These are phyloP conservation scores for Clunio marinus DNA, from an alignment of 2,888 invertebrate species.

Conservation along the genomic window DNA sequence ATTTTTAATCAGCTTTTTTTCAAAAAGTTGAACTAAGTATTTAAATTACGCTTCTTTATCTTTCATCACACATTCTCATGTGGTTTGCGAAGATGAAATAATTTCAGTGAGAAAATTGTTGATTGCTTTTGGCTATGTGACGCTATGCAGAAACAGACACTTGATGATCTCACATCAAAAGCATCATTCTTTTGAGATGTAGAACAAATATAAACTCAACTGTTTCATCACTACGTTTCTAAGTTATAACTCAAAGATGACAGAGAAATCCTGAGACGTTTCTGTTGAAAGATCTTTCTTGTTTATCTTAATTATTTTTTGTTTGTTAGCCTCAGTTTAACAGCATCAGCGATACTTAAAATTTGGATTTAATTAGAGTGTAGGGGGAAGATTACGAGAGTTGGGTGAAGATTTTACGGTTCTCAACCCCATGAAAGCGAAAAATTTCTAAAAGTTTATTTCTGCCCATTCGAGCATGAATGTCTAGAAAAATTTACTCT, in stretches of 20 bases:
- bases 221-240: no score
- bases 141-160: background rate
- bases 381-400: no score
- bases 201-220: no score
- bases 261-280: background rate
- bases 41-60: background rate
- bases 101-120: background rate
- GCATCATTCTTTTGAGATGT: no score
- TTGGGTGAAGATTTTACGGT: slow-evolving; percentile 3
- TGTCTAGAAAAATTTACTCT: no score
- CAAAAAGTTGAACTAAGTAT: no score
- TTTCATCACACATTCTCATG: background rate
- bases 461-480: no score
- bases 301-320: slow-evolving; percentile 37
- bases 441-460: no score
- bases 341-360: background rate
- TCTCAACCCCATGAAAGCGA: background rate
- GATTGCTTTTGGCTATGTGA: background rate
- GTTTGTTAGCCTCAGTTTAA: background rate
- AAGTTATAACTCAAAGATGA: background rate
- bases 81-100: background rate
- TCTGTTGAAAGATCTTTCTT: slow-evolving; percentile 28
- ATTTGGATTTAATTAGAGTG: background rate
- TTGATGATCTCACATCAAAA: background rate
- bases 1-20: no score